A percentile compares a stretch with the other conserved stretches of the same genome.
These are phyloP conservation scores for Synergus laeviventris DNA, from an alignment of 2,888 invertebrate species.

Conservation along the genomic window DNA sequence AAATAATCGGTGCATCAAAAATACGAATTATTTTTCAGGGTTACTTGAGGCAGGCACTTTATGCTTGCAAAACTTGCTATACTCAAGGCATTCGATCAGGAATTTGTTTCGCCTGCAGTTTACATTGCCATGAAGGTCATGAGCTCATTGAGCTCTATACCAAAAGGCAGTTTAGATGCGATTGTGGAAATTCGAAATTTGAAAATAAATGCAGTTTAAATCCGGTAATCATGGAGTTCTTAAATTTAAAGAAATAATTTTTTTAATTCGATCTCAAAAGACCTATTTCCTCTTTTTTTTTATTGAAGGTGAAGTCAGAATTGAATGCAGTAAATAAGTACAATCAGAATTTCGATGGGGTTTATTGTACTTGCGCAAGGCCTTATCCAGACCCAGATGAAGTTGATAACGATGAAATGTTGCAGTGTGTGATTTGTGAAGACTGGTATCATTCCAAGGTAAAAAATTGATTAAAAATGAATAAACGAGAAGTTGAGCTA, in stretches of 20 bases:
- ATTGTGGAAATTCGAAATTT: slow-evolving; percentile 93
- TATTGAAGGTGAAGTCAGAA: slow-evolving; percentile 77
- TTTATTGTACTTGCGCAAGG: slow-evolving; percentile 93
- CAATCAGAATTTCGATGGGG: slow-evolving; percentile 95
- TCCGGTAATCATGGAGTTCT: slow-evolving; percentile 72
- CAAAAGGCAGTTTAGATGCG: slow-evolving; percentile 96
- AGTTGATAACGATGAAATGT: slow-evolving; percentile 91
- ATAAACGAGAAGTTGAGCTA: too few relatives aligned
- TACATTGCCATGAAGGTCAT: slow-evolving; percentile 96
- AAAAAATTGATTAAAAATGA: slow-evolving; percentile 51
- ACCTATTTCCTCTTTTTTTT: slow-evolving; percentile 25
- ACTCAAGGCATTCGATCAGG: slow-evolving; percentile 84
- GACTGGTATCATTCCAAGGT: slow-evolving; percentile 96
- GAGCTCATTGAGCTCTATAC: slow-evolving; percentile 97
- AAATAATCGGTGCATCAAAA: background rate
- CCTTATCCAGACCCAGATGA: slow-evolving; percentile 97
- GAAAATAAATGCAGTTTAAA: slow-evolving; percentile 84
- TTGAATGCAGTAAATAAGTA: slow-evolving; percentile 86
- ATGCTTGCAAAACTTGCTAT: slow-evolving; percentile 95
- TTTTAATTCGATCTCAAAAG: slow-evolving; percentile 32
- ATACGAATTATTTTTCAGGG: slow-evolving; percentile 80
- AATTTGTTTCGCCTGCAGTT: slow-evolving; percentile 95
- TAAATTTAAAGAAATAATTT: background rate
- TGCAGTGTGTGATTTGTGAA: slow-evolving; percentile 97
- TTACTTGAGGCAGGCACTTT: slow-evolving; percentile 94